A percentile compares a stretch with the other conserved stretches of the same genome.
phyloP scores from a whole-genome alignment of 2,797 vertebrate species.

The Hoplostethus atlanticus region DNA sequence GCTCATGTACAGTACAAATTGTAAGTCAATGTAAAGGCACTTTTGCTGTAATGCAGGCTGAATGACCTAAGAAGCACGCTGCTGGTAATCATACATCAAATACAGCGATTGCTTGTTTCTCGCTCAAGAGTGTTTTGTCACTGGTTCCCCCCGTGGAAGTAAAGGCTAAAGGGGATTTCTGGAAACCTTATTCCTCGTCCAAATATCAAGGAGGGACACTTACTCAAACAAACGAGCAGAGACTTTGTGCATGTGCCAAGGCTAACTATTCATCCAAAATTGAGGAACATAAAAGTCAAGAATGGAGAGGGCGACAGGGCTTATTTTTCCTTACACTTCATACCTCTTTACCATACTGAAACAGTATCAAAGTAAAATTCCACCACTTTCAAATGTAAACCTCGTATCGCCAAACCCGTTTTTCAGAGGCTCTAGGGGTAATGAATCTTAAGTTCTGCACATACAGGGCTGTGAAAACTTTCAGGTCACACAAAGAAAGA shows the following conservation, averaged over 20 bases:
- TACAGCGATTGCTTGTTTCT: constrained; percentile 28
- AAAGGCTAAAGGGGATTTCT: constrained; percentile 30
- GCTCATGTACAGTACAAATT: constrained; percentile 18
- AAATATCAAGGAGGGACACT: constrained; percentile 46
- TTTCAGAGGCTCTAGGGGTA: neutral
- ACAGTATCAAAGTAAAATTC: constrained; percentile 18
- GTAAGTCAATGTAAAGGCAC: constrained; percentile 27
- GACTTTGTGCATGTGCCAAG: constrained; percentile 59
- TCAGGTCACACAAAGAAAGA: neutral
- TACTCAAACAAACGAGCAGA: constrained; percentile 49
- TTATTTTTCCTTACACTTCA: constrained; percentile 48
- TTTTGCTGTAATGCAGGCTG: constrained; percentile 20
- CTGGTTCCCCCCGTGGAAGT: constrained; percentile 27
- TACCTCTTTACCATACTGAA: constrained; percentile 32
- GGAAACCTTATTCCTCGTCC: constrained; percentile 47
- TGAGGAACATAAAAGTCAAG: constrained; percentile 56
- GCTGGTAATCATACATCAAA: constrained; percentile 42
- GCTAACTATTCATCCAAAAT: constrained; percentile 41
- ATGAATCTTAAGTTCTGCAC: neutral
- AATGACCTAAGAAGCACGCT: constrained; percentile 8
- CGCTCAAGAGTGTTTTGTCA: constrained; percentile 29
- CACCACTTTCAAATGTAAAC: neutral
- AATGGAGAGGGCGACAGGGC: constrained; percentile 43
- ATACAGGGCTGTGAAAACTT: neutral
- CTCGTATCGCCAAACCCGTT: constrained; percentile 25